These are phyloP conservation scores for Cheilosia impressa DNA, from an alignment of 2,888 invertebrate species.

Conservation along the genomic window DNA sequence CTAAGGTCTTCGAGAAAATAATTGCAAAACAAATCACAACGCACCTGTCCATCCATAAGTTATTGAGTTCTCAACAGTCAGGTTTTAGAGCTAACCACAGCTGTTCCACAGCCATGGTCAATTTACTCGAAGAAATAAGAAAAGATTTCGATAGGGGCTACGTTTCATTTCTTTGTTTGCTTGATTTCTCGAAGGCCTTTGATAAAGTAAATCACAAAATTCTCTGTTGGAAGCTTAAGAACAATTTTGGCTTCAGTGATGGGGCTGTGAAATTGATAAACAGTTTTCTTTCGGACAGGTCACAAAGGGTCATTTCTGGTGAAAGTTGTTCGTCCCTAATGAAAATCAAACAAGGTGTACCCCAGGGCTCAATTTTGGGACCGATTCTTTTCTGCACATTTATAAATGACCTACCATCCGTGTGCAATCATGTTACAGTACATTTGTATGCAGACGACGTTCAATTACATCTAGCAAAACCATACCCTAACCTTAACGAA, in stretches of 20 bases:
- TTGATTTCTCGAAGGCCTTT: constrained; percentile 15
- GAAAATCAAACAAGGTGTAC: background rate
- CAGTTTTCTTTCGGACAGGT: background rate
- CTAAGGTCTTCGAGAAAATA: too few species aligned
- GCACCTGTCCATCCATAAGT: too few species aligned
- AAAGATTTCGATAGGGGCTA: too few species aligned
- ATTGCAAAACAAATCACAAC: too few species aligned
- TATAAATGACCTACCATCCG: background rate
- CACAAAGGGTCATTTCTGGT: background rate
- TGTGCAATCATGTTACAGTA: too few species aligned
- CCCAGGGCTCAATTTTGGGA: background rate
- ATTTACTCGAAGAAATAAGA: background rate
- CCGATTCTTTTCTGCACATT: background rate
- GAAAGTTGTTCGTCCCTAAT: background rate
- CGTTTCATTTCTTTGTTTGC: constrained; percentile 12
- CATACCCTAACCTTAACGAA: too few species aligned
- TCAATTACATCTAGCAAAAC: too few species aligned
- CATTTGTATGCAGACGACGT: too few species aligned
- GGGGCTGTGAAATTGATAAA: background rate
- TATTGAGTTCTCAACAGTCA: too few species aligned
- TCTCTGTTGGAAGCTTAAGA: background rate
- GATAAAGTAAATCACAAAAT: constrained; percentile 21
- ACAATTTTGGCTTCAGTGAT: background rate
- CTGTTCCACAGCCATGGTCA: constrained; percentile 5
- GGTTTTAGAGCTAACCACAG: background rate